Evolutionary conservation across 2,888 invertebrate species (phyloP), one percentile per base, ranked within the genome.

Genomic region (Augiades crinisus): DNA sequence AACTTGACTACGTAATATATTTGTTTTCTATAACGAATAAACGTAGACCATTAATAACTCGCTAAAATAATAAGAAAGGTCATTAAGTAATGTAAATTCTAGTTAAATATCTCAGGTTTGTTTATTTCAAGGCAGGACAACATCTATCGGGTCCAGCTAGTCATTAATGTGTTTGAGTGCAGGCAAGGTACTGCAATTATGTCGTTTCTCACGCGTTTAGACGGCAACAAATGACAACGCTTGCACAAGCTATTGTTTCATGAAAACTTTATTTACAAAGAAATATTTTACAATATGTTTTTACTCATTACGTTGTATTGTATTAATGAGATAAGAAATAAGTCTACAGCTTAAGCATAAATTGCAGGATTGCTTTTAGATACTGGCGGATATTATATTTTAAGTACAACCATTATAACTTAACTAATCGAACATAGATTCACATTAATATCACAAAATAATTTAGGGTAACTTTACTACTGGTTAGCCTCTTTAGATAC

Each of bases 261-360:
- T 69, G 68, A 78, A 80, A 80, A 78, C 74, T 88, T 87, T 88
- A 89, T 89, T 89, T 89, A 89, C 89, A 89, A 75, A 81, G 81
- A 72, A 78, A 74, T 86, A 87, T 83, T 84, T 83, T 85, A 88
- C 83, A 87, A 74, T 76, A 77, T 81, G 78, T 72, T 63, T 59
- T 76, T 73, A 71, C 77, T 51, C 44, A 44, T 51, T 37, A 51
- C 43, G 50, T 27, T 36, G 36, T 51, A 44, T 37, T 51, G 43
- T 51, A 51, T 51, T 44, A 44, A 44, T 51, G 37, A 51, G 44
- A 44, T 36, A 21, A 51, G 44, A 51, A 31, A 82, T 57, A 57
- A 57, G 52, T 51, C 51, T 49, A 52, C 45, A 54, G 22, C 38
- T 55, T 62, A 53, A 52, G 41, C 58, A 47, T 61, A 59, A 14